Conservation (phyloP, 2,888 invertebrate species). For the Rhingia campestris region DNA sequence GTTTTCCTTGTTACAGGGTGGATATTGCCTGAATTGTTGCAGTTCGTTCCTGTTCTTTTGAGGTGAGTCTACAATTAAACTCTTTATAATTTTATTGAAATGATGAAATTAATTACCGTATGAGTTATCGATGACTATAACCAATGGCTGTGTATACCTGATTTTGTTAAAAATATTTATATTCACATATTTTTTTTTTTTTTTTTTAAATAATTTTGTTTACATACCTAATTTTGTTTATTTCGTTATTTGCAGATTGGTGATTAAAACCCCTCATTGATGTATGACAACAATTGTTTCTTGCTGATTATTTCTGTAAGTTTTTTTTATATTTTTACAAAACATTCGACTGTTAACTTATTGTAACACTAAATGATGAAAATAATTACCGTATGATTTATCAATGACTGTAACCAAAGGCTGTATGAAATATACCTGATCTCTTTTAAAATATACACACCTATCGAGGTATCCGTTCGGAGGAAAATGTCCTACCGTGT, state of each 20-base stretch:
- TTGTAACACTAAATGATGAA: slow-evolving; percentile 75
- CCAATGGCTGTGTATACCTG: slow-evolving; percentile 36
- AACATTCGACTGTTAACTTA: not conserved
- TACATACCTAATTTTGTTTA: not conserved
- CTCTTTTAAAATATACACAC: too few relatives aligned
- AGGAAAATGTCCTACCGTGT: too few relatives aligned
- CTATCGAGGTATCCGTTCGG: too few relatives aligned
- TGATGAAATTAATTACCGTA: slow-evolving; percentile 58
- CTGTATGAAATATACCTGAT: slow-evolving; percentile 33
- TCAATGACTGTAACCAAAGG: slow-evolving; percentile 45
- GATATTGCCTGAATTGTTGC: too few relatives aligned
- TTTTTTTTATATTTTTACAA: not conserved
- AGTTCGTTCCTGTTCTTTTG: not conserved
- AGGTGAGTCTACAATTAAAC: not conserved
- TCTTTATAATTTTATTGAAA: not conserved
- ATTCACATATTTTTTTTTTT: not conserved
- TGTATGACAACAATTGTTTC: not conserved
- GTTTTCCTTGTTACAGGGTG: not conserved
- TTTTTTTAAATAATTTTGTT: not conserved
- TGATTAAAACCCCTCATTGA: not conserved
- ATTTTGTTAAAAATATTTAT: not conserved
- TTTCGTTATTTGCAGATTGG: not conserved
- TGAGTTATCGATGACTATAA: slow-evolving; percentile 40
- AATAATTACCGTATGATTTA: slow-evolving; percentile 58
- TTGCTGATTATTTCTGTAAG: not conserved